Evolutionary conservation across 2,888 invertebrate genomes (phyloP), one percentile per base, ranked within the genome.

Genomic region (Scaptomyza reducta): DNA sequence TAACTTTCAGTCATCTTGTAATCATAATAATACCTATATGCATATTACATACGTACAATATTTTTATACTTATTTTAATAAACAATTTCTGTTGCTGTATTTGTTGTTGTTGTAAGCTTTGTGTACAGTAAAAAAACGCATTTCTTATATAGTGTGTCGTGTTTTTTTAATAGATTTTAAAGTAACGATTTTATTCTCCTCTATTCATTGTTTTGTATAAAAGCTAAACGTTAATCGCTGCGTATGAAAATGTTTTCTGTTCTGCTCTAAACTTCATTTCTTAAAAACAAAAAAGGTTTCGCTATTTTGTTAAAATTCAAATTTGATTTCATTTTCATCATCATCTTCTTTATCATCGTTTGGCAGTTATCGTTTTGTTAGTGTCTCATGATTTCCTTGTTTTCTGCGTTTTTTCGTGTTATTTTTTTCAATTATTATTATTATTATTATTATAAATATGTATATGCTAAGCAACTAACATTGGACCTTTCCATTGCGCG

Each of bases 391-490:
- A 13, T 64, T 55, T 22, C 7, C 18, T 11, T 6, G 58, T 66
- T 59, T 50, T 62, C 6, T 64, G 50, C 55, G 40, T 60, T 59
- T 57, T 25, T 45, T 50, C 38, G 40, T 47, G 41, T 55, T 45
- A 46, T 35, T 51, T 56, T 38, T 56, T 33, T 62, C 33, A 60
- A 35, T 54, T 63, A 29, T 46, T 46, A 6, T 63, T 74, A 50
- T 59, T 78, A 54, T 53, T 63, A 45, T 53, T 60, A 29, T 64
- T 60, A 56, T 64, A 54, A 61, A 67, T 77, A 81, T 83, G 67
- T 82, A 85, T 87, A 87, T 87, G 82, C 86, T 84, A 84, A 87
- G 88, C 86, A 87, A 84, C 84, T 85, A 85, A 85, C 84, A 87
- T 85, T 85, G 84, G 84, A 85, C 88, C 84, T 66, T 85, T 87